phyloP scores from a whole-genome alignment of 2,888 invertebrate genomes.

The Melanotus villosus region DNA sequence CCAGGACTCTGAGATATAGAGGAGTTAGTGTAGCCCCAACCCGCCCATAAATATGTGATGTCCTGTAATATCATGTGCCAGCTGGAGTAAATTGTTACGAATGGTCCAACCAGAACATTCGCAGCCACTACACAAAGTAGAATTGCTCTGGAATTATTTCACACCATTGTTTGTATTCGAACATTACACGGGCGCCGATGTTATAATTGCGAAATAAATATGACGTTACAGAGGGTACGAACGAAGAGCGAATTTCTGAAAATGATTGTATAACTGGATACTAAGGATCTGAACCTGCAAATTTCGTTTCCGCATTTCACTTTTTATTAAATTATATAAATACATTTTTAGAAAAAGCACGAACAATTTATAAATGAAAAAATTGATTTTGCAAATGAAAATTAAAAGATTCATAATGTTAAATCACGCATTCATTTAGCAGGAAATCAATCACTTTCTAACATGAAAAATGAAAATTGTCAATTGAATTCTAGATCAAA shows the following conservation, averaged over 20 bases:
- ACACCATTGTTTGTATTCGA: constrained; percentile 58
- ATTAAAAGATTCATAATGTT: background rate
- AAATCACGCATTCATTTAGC: too few relatives aligned
- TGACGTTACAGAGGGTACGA: constrained; percentile 41
- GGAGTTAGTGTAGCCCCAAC: constrained; percentile 60
- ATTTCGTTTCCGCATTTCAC: background rate
- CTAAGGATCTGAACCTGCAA: constrained; percentile 5
- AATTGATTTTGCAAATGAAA: background rate
- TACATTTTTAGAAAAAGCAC: background rate
- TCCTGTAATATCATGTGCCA: constrained; percentile 69
- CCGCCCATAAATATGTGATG: constrained; percentile 69
- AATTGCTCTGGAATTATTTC: constrained; percentile 65
- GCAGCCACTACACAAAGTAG: constrained; percentile 61
- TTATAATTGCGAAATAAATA: constrained; percentile 53
- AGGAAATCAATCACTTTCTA: too few relatives aligned
- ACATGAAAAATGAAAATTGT: too few relatives aligned
- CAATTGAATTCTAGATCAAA: too few relatives aligned
- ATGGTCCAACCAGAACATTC: constrained; percentile 65
- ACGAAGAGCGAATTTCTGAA: constrained; percentile 31
- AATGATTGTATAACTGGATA: constrained; percentile 12
- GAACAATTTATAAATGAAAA: too few relatives aligned
- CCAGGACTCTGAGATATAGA: constrained; percentile 61
- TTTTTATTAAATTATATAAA: background rate
- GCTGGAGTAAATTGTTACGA: constrained; percentile 70
- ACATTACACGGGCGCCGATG: constrained; percentile 49